These are phyloP conservation scores for Rhagologus leucostigma DNA, from an alignment of 2,113 vertebrate genomes.

Conservation along the genomic window DNA sequence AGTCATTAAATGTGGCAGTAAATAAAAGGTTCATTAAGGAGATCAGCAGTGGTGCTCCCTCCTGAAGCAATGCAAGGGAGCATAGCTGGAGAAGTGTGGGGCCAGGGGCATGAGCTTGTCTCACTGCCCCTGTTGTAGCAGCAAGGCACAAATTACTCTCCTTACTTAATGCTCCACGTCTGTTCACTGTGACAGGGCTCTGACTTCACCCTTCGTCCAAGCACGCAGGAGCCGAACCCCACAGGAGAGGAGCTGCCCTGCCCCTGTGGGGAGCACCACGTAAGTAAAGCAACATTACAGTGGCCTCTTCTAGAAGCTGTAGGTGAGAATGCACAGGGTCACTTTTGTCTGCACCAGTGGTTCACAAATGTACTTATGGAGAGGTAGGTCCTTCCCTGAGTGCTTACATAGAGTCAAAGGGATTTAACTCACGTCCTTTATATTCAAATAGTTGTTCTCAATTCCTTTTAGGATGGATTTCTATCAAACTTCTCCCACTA, in stretches of 20 bases:
- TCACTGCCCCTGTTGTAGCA: not conserved
- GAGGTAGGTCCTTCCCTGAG: not conserved
- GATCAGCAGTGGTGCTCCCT: not conserved
- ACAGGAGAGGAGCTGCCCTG: not conserved
- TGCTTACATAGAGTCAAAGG: not conserved
- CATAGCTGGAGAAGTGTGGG: not conserved
- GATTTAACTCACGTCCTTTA: not conserved
- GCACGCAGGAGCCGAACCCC: not conserved
- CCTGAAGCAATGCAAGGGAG: not conserved
- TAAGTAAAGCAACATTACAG: not conserved
- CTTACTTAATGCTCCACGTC: rapidly evolving
- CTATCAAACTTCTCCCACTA: not conserved
- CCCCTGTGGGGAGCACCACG: rapidly evolving
- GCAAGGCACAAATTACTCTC: not conserved
- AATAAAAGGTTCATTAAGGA: not conserved
- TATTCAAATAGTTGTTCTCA: not conserved
- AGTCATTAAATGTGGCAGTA: not conserved
- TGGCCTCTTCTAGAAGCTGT: not conserved
- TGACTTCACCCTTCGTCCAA: rapidly evolving
- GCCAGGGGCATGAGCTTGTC: not conserved
- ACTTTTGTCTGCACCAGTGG: not conserved
- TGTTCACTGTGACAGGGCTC: not conserved
- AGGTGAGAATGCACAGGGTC: not conserved
- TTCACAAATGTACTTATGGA: not conserved
- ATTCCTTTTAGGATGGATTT: not conserved